phyloP scores from a whole-genome alignment of 1,140 invertebrate species.

The Drosophila subpulchrella region DNA sequence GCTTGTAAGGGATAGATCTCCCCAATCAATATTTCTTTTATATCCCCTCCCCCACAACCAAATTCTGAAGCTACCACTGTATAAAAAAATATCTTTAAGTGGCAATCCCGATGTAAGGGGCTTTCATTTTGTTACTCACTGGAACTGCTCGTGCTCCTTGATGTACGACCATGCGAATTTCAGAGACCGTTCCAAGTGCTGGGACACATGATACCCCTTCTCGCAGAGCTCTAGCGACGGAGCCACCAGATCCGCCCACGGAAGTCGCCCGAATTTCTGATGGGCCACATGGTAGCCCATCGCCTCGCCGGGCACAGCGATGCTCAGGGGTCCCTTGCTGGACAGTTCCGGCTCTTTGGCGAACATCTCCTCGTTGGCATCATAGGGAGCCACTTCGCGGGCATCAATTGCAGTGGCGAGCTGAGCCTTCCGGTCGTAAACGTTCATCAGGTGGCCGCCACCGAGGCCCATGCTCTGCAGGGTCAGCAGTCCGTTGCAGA shows the following conservation, averaged over 20 bases:
- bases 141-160: conserved; percentile 45
- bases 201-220: conserved; percentile 90
- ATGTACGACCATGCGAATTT: conserved; percentile 23
- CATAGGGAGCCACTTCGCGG: conserved; percentile 90
- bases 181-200: conserved; percentile 86
- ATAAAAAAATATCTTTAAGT: too few species aligned
- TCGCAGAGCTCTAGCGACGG: conserved; percentile 92
- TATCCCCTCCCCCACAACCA: too few species aligned
- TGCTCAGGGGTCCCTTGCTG: conserved; percentile 88
- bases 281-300: conserved; percentile 94
- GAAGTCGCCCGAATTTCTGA: conserved; percentile 91
- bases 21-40: too few species aligned
- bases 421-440: conserved; percentile 89
- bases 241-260: conserved; percentile 92
- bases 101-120: too few species aligned
- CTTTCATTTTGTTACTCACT: conserved; percentile 31
- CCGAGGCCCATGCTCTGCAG: conserved; percentile 95
- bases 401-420: conserved; percentile 91
- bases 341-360: conserved; percentile 85
- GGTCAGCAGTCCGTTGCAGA: conserved; percentile 94
- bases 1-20: too few species aligned
- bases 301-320: conserved; percentile 96
- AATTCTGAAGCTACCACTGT: too few species aligned
- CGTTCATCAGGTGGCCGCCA: conserved; percentile 94
- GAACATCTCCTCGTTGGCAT: conserved; percentile 89